Evolutionary conservation across 1,140 invertebrate species (phyloP).

Genomic region (honey bee (Apis mellifera)): Amel_HAv3.1 CM009941.2:13519501-13520000

Average conservation of each 20-base stretch:
- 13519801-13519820: slow-evolving; percentile 48
- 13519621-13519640: slow-evolving; percentile 81
- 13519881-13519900: slow-evolving; percentile 76
- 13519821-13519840: slow-evolving; percentile 78
- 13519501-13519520: slow-evolving; percentile 84
- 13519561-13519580: slow-evolving; percentile 82
- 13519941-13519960: slow-evolving; percentile 84
- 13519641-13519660: slow-evolving; percentile 78
- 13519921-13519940: slow-evolving; percentile 85
- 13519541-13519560: slow-evolving; percentile 85
- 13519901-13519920: slow-evolving; percentile 80
- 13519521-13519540: slow-evolving; percentile 84
- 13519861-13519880: slow-evolving; percentile 80
- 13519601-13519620: slow-evolving; percentile 81
- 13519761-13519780: neutral
- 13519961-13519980: slow-evolving; percentile 77
- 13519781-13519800: neutral
- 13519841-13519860: slow-evolving; percentile 80
- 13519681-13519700: slow-evolving; percentile 71
- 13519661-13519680: slow-evolving; percentile 78
- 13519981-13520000: slow-evolving; percentile 72
- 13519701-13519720: slow-evolving; percentile 83
- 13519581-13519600: slow-evolving; percentile 79
- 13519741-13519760: slow-evolving; percentile 36
- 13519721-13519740: slow-evolving; percentile 83